A percentile compares a stretch with the other conserved stretches of the same genome.
phyloP scores from a whole-genome alignment of 2,797 vertebrate genomes.

The Eupleurogrammus muticus region DNA sequence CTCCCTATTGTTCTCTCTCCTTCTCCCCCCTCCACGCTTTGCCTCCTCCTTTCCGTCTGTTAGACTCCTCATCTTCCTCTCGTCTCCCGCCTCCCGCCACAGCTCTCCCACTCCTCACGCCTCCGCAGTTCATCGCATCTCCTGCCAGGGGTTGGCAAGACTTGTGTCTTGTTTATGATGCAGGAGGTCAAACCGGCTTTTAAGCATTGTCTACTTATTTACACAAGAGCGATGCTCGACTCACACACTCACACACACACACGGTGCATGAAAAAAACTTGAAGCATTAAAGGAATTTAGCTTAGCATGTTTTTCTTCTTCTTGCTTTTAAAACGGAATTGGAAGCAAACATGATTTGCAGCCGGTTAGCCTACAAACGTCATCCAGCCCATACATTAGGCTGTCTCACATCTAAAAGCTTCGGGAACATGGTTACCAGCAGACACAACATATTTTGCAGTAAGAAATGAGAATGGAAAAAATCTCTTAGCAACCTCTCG shows the following conservation, averaged over 20 bases:
- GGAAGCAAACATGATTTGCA: slow-evolving; percentile 21
- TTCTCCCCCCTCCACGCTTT: slow-evolving; percentile 24
- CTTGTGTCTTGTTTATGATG: slow-evolving; percentile 34
- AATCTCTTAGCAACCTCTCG: background rate
- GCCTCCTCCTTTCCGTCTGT: slow-evolving; percentile 52
- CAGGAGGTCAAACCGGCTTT: slow-evolving; percentile 38
- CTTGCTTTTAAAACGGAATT: slow-evolving; percentile 57
- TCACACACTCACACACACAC: background rate
- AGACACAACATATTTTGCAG: background rate
- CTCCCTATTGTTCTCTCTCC: slow-evolving; percentile 44
- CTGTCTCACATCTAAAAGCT: slow-evolving; percentile 28
- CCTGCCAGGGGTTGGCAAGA: slow-evolving; percentile 20
- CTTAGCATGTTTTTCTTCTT: slow-evolving; percentile 55
- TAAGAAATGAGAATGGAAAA: slow-evolving; percentile 9
- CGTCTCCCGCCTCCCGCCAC: slow-evolving; percentile 53
- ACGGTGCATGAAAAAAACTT: slow-evolving; percentile 36
- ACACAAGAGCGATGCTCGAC: slow-evolving; percentile 22
- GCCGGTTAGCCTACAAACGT: slow-evolving; percentile 20
- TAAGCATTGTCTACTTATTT: slow-evolving; percentile 39
- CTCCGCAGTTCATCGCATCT: slow-evolving; percentile 30
- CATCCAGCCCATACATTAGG: background rate
- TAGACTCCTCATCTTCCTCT: slow-evolving; percentile 57
- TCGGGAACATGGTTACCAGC: slow-evolving; percentile 17
- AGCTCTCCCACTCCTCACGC: slow-evolving; percentile 32
- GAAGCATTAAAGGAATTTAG: slow-evolving; percentile 59